Percentiles rank a stretch among this genome's conserved stretches.
phyloP scores from a whole-genome alignment of 2,888 invertebrate species.

The Drosophila robusta region DNA sequence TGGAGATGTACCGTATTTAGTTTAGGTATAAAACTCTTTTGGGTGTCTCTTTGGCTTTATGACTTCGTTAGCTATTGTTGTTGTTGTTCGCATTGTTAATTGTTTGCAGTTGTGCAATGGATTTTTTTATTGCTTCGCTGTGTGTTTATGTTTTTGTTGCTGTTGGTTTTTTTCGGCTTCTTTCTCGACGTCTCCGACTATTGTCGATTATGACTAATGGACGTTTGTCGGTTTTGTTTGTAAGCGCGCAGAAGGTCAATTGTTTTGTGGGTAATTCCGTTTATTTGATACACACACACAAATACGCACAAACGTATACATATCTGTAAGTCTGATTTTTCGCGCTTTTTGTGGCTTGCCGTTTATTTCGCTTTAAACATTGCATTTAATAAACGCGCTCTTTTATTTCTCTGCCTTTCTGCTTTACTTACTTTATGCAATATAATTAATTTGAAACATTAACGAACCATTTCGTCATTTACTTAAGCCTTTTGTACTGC shows the following conservation, averaged over 20 bases:
- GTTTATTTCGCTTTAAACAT: constrained; percentile 61
- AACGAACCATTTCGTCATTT: constrained; percentile 74
- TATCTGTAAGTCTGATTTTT: constrained; percentile 17
- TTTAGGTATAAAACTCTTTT: constrained; percentile 25
- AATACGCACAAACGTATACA: background rate
- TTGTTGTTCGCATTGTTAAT: constrained; percentile 58
- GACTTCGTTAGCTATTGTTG: constrained; percentile 45
- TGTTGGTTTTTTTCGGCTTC: constrained; percentile 60
- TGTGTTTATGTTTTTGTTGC: constrained; percentile 35
- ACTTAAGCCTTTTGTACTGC: constrained; percentile 45
- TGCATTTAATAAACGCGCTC: constrained; percentile 56
- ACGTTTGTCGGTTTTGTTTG: constrained; percentile 64
- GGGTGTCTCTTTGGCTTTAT: constrained; percentile 48
- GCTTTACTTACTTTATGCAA: constrained; percentile 59
- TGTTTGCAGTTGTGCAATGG: constrained; percentile 76
- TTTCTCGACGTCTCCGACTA: constrained; percentile 58
- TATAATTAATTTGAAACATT: constrained; percentile 71
- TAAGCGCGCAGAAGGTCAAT: constrained; percentile 75
- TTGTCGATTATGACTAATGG: constrained; percentile 77
- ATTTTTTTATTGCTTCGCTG: constrained; percentile 38
- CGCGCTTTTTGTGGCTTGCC: constrained; percentile 39
- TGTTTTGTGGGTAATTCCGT: constrained; percentile 76
- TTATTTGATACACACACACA: constrained; percentile 42
- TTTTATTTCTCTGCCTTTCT: constrained; percentile 17
- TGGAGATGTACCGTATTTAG: constrained; percentile 12